Percentiles rank a stretch among this genome's conserved stretches.
These are phyloP conservation scores for Rhea americana DNA, from an alignment of 2,113 vertebrate genomes.

Conservation along the genomic window DNA sequence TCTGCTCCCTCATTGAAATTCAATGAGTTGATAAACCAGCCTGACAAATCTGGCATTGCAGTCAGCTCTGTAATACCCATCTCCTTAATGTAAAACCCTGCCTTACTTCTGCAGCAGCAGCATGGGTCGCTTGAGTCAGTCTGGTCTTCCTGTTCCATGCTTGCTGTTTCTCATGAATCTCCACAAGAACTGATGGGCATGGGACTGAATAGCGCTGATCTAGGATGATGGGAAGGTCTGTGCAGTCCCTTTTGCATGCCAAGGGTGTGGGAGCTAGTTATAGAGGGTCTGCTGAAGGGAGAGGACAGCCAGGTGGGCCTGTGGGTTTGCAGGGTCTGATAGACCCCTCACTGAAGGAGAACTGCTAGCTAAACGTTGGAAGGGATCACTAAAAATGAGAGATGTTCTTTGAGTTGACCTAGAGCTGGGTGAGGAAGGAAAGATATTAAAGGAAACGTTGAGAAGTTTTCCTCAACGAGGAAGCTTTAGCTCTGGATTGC, in stretches of 20 bases:
- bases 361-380: neutral
- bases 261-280: neutral
- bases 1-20: neutral
- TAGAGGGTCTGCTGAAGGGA: neutral
- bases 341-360: neutral
- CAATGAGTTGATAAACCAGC: neutral
- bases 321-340: neutral
- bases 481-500: neutral
- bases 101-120: neutral
- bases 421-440: neutral
- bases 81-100: neutral
- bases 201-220: neutral
- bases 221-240: neutral
- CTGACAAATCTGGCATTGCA: neutral
- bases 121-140: neutral
- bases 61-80: neutral
- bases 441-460: neutral
- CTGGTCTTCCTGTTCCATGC: neutral
- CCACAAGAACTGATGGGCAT: neutral
- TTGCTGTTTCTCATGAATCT: neutral
- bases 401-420: neutral
- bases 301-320: neutral
- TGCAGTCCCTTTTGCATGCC: neutral
- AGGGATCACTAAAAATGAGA: neutral
- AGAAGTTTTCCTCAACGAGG: neutral